Conservation (phyloP, 1,140 invertebrate genomes). For the Himalopsyche phryganea region DNA sequence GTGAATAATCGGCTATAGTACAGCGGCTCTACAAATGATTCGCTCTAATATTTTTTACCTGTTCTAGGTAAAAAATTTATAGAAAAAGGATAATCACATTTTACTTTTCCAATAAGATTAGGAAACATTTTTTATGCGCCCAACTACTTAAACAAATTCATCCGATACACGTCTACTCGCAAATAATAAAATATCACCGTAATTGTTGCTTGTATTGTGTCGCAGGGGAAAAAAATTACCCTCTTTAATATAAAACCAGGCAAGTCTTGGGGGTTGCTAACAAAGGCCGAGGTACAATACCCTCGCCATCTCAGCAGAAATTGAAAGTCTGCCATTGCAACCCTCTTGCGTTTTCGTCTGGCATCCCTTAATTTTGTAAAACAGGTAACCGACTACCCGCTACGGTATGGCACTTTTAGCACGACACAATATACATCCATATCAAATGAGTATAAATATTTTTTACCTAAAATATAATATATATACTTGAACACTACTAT, state of each 20-base stretch:
- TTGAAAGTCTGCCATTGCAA: slow-evolving; percentile 24
- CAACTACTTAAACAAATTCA: slow-evolving; percentile 11
- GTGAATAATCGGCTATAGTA: no score
- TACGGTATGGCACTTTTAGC: not conserved
- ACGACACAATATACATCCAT: no score
- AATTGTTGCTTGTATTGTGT: slow-evolving; percentile 26
- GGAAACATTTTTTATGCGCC: not conserved
- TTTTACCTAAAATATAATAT: no score
- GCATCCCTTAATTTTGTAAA: slow-evolving; percentile 9
- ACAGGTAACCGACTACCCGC: not conserved
- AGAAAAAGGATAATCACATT: no score
- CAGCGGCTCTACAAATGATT: no score
- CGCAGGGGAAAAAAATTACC: slow-evolving; percentile 22
- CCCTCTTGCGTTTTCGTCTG: slow-evolving; percentile 2
- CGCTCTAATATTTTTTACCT: no score
- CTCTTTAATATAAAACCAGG: slow-evolving; percentile 9
- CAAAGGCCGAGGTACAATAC: slow-evolving; percentile 23
- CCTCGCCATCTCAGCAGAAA: slow-evolving; percentile 17
- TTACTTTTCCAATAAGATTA: no score
- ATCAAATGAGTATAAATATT: no score
- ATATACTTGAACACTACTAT: no score
- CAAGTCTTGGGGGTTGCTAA: not conserved
- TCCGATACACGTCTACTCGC: not conserved
- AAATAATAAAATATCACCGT: slow-evolving; percentile 7
- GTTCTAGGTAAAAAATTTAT: no score